A percentile compares a stretch with the other conserved stretches of the same genome.
These are phyloP conservation scores for Dasypus novemcinctus DNA, from an alignment of 2,113 vertebrate genomes.

Conservation along the genomic window DNA sequence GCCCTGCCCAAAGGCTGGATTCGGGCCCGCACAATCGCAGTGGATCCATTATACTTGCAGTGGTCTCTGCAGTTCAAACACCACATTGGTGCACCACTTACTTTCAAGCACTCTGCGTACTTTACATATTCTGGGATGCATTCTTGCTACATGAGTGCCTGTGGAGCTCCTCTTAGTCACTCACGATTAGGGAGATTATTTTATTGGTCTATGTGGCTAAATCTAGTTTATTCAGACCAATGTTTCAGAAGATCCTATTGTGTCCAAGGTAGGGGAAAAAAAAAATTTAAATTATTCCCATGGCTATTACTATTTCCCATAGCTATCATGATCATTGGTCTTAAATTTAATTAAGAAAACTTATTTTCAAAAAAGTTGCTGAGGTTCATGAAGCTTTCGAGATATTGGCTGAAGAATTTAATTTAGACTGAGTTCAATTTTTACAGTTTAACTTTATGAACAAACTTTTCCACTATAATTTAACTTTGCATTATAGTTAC, in stretches of 20 bases:
- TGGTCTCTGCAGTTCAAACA: background rate
- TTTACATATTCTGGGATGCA: background rate
- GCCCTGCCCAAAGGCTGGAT: background rate
- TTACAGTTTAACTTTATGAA: conserved; percentile 43
- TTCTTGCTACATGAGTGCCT: background rate
- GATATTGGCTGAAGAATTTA: background rate
- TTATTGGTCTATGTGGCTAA: background rate
- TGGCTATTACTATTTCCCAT: background rate
- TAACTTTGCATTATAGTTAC: conserved; percentile 23
- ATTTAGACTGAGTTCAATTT: conserved; percentile 45
- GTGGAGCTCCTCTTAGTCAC: background rate
- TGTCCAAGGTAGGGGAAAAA: background rate
- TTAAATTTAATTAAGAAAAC: conserved; percentile 61
- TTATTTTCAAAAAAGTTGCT: conserved; percentile 33
- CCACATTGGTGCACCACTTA: background rate
- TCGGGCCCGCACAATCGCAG: background rate
- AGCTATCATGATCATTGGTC: background rate
- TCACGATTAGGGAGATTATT: background rate
- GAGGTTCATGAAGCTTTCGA: conserved; percentile 23
- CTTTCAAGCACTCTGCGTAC: background rate
- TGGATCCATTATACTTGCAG: background rate
- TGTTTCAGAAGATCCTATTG: conserved; percentile 16
- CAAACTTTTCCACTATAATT: conserved; percentile 51
- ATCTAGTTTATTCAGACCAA: background rate
- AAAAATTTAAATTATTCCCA: conserved; percentile 20